Percentiles rank a stretch among this genome's conserved stretches.
These are phyloP conservation scores for Gymnothorax reevesii DNA, from an alignment of 2,797 vertebrate genomes.

Conservation along the genomic window DNA sequence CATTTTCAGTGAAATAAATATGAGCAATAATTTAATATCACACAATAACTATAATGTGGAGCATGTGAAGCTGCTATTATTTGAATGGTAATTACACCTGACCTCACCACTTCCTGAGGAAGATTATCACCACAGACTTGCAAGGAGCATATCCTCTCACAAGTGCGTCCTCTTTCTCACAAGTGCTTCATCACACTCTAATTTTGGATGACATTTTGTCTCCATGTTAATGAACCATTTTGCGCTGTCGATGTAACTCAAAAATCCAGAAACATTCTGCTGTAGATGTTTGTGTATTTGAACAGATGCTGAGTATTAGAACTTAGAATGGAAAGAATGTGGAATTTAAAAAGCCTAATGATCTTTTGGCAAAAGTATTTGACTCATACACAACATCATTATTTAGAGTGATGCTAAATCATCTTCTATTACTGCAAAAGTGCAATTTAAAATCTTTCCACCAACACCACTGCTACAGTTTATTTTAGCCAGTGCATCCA, in stretches of 20 bases:
- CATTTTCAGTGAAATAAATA: not conserved
- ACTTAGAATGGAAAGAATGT: slow-evolving; percentile 10
- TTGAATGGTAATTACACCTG: not conserved
- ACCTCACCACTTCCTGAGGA: not conserved
- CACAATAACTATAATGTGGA: not conserved
- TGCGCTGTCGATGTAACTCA: not conserved
- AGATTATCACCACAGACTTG: not conserved
- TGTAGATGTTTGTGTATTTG: not conserved
- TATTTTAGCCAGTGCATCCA: not conserved
- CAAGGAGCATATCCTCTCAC: not conserved
- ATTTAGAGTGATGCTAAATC: slow-evolving; percentile 10
- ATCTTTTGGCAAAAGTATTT: slow-evolving; percentile 7
- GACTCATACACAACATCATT: not conserved
- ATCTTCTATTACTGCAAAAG: not conserved
- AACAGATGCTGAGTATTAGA: not conserved
- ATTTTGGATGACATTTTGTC: not conserved
- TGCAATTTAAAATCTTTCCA: slow-evolving; percentile 20
- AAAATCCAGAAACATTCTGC: not conserved
- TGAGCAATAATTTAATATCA: not conserved
- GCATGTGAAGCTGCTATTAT: not conserved
- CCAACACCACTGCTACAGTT: not conserved
- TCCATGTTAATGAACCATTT: not conserved
- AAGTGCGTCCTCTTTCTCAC: not conserved
- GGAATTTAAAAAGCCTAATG: not conserved
- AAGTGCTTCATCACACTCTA: not conserved